Conservation (phyloP, 2,888 invertebrate genomes). For the Corbicula japonica region DNA sequence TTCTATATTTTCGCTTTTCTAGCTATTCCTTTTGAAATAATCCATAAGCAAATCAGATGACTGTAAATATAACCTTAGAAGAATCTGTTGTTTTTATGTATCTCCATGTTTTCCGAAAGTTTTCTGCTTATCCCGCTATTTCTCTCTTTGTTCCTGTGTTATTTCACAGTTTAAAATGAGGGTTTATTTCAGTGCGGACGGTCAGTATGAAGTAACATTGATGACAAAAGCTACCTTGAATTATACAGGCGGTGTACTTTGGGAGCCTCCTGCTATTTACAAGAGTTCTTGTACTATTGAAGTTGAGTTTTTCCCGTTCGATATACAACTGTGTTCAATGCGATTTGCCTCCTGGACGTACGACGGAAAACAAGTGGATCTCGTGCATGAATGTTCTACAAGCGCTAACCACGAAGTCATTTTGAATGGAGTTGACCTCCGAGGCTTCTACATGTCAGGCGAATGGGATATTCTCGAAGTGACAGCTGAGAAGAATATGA, state of each 20-base stretch:
- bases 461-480: constrained; percentile 99
- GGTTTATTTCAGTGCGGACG: constrained; percentile 85
- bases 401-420: constrained; percentile 70
- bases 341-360: constrained; percentile 95
- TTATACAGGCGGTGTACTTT: constrained; percentile 90
- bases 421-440: constrained; percentile 94
- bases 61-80: no score
- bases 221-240: constrained; percentile 87
- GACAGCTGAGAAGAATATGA: constrained; percentile 85
- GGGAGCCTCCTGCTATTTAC: constrained; percentile 97
- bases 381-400: constrained; percentile 85
- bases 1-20: no score
- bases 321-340: constrained; percentile 92
- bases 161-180: no score
- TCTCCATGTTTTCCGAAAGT: no score
- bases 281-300: constrained; percentile 91
- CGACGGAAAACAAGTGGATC: constrained; percentile 87
- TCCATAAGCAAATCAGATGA: no score
- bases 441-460: constrained; percentile 99
- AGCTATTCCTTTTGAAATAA: no score
- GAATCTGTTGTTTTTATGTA: no score
- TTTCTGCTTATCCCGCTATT: no score
- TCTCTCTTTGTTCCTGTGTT: no score
- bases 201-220: constrained; percentile 87
- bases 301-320: constrained; percentile 98